These are phyloP conservation scores for Drosophila dunni DNA, from an alignment of 1,140 invertebrate genomes.

Conservation along the genomic window DNA sequence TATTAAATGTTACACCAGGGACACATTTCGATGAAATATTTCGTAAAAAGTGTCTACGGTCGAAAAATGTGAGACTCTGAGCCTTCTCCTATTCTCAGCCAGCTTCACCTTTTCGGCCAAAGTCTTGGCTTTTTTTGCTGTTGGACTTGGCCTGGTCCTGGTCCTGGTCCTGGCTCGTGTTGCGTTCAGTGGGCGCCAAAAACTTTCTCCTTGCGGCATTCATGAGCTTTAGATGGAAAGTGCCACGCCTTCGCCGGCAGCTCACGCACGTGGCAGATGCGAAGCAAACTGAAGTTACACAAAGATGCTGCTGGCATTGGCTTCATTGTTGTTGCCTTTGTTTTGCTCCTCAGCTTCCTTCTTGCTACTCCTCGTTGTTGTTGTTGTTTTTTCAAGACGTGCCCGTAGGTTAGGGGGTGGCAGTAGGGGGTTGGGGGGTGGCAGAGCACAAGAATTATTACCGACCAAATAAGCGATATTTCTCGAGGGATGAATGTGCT, in stretches of 20 bases:
- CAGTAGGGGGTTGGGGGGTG: slow-evolving; percentile 19
- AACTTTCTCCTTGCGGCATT: slow-evolving; percentile 80
- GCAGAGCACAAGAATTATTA: slow-evolving; percentile 81
- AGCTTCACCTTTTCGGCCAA: slow-evolving; percentile 58
- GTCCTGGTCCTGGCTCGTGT: slow-evolving; percentile 48
- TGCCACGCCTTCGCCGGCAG: slow-evolving; percentile 37
- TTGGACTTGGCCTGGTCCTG: slow-evolving; percentile 24
- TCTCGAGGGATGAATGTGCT: slow-evolving; percentile 85
- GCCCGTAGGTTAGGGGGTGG: slow-evolving; percentile 4
- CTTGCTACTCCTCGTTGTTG: slow-evolving; percentile 59
- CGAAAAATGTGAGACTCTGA: slow-evolving; percentile 64
- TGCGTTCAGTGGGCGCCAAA: slow-evolving; percentile 55
- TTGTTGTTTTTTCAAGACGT: slow-evolving; percentile 38
- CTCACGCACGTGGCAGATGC: slow-evolving; percentile 72
- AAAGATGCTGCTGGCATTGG: slow-evolving; percentile 69
- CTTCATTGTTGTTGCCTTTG: slow-evolving; percentile 59
- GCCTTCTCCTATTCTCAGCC: slow-evolving; percentile 47
- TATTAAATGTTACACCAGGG: slow-evolving; percentile 85
- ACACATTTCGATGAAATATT: slow-evolving; percentile 85
- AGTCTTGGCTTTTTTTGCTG: slow-evolving; percentile 29
- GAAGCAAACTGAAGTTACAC: slow-evolving; percentile 22
- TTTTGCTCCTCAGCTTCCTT: slow-evolving; percentile 39
- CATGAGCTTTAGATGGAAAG: slow-evolving; percentile 42
- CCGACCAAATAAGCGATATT: slow-evolving; percentile 84
- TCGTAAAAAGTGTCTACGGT: slow-evolving; percentile 84